A percentile compares a stretch with the other conserved stretches of the same genome.
phyloP scores from a whole-genome alignment of 2,888 invertebrate species.

The Volucella inanis region DNA sequence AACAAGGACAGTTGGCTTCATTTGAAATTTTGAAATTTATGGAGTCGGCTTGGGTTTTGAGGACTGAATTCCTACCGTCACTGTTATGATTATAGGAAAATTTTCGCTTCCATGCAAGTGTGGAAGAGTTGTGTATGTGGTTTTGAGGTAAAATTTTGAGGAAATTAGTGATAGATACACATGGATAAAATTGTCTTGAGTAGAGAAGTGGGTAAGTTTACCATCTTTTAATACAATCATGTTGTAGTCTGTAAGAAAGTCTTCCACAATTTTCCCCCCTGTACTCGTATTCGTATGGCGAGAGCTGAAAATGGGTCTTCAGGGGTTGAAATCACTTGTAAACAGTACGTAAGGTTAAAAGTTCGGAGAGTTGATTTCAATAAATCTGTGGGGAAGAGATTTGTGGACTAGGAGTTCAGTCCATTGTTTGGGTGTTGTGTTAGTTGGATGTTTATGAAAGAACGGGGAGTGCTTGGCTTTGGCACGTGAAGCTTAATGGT shows the following conservation, averaged over 20 bases:
- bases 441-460: conserved; percentile 10
- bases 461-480: neutral
- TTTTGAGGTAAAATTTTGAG: too few species aligned
- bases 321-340: conserved; percentile 11
- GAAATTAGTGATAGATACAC: too few species aligned
- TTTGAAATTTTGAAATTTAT: too few species aligned
- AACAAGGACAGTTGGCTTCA: too few species aligned
- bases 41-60: too few species aligned
- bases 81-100: too few species aligned
- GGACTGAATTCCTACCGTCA: too few species aligned
- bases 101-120: too few species aligned
- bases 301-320: conserved; percentile 2
- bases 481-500: neutral
- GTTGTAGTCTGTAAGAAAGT: neutral
- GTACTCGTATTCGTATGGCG: too few species aligned
- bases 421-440: conserved; percentile 20
- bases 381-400: conserved; percentile 15
- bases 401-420: conserved; percentile 23
- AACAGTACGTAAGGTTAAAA: neutral
- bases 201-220: too few species aligned
- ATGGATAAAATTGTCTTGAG: too few species aligned
- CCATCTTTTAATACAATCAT: neutral
- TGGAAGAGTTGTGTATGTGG: too few species aligned
- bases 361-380: conserved; percentile 16
- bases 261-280: neutral